These are phyloP conservation scores for Meloidogyne hapla DNA, from an alignment of 1,140 invertebrate species.

Conservation along the genomic window DNA sequence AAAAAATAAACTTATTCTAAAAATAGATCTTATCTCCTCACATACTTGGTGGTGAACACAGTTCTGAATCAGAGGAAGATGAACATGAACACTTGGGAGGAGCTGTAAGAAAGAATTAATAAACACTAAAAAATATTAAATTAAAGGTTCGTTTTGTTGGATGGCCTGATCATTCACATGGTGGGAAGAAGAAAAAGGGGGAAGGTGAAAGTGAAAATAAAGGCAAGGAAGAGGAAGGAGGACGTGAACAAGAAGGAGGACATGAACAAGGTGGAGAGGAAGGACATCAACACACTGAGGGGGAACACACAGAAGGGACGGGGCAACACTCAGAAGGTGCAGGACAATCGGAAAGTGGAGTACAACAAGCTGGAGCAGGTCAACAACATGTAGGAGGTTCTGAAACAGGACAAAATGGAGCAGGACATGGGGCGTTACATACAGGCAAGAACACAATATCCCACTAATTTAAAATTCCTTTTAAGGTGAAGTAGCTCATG, in stretches of 20 bases:
- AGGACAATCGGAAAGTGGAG: neutral
- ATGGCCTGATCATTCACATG: conserved; percentile 22
- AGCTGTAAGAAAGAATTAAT: conserved; percentile 4
- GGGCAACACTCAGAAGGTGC: neutral
- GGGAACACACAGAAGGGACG: neutral
- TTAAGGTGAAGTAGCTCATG: too few species aligned
- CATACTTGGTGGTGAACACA: conserved; percentile 29
- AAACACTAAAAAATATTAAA: neutral
- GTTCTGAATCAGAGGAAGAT: conserved; percentile 11
- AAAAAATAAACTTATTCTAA: neutral
- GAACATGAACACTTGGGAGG: conserved; percentile 24
- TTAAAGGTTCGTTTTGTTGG: conserved; percentile 14
- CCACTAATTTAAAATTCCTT: too few species aligned
- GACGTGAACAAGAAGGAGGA: neutral
- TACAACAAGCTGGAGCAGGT: neutral
- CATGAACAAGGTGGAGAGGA: neutral
- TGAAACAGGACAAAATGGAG: neutral
- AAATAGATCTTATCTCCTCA: conserved; percentile 28
- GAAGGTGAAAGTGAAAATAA: neutral
- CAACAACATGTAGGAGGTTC: neutral
- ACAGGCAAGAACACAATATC: neutral
- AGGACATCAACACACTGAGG: neutral
- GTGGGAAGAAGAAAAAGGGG: neutral
- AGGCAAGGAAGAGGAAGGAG: neutral
- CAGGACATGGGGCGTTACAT: neutral